Evolutionary conservation across 2,888 invertebrate genomes (phyloP).

Genomic region (Brachynemurus nebulosus): DNA sequence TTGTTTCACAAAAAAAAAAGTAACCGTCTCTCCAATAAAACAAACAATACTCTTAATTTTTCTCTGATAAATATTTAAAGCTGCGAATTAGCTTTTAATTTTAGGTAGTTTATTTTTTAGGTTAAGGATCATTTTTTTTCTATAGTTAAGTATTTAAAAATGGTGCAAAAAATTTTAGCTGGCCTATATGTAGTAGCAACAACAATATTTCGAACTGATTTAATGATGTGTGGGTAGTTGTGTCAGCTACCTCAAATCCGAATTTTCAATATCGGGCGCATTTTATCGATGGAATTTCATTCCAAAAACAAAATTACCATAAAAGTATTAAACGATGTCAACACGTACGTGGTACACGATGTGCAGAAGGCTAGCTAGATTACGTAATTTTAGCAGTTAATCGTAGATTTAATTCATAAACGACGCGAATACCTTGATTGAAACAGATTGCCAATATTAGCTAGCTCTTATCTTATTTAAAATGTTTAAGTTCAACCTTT

Average conservation of each 20-base stretch:
- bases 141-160: conserved; percentile 4
- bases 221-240: neutral
- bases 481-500: neutral
- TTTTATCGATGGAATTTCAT: neutral
- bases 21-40: too few species aligned
- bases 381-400: too few species aligned
- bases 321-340: neutral
- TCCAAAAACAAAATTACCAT: neutral
- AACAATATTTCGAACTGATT: neutral
- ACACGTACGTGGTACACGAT: too few species aligned
- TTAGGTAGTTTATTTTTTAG: conserved; percentile 3
- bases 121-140: neutral
- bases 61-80: conserved; percentile 4
- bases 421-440: neutral
- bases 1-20: too few species aligned
- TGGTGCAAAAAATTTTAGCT: conserved; percentile 7
- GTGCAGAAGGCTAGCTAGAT: neutral
- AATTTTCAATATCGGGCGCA: neutral
- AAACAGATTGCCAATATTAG: conserved; percentile 2
- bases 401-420: too few species aligned
- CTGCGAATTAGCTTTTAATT: conserved; percentile 10
- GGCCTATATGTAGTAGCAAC: conserved; percentile 5
- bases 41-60: too few species aligned
- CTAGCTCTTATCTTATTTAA: conserved; percentile 1
- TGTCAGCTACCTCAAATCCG: neutral